Evolutionary conservation across 2,113 vertebrate species (phyloP).

Genomic region (Fregata magnificens): DNA sequence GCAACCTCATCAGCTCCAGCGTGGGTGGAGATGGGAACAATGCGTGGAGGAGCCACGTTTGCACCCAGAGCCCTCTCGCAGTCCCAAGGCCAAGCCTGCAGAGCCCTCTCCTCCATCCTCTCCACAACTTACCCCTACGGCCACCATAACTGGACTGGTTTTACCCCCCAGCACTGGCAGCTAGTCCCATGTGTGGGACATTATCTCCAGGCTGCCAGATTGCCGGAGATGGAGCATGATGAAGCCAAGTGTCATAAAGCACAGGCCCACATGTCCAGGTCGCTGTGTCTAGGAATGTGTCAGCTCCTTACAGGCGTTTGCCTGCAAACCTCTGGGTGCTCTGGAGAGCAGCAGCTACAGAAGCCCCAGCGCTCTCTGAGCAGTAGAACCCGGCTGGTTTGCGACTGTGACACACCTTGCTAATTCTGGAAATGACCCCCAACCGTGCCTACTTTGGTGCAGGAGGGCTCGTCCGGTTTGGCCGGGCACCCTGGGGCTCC

Average conservation of each 20-base stretch:
- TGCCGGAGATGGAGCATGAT: not conserved
- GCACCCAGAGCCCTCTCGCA: not conserved
- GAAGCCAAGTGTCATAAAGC: not conserved
- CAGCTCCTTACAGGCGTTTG: not conserved
- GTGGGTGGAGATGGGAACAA: not conserved
- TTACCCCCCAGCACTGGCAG: not conserved
- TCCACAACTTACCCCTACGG: not conserved
- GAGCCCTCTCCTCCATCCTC: not conserved
- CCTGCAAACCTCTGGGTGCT: not conserved
- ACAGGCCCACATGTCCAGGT: not conserved
- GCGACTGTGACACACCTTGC: not conserved
- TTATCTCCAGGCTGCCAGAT: not conserved
- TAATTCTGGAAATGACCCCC: not conserved
- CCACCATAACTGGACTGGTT: not conserved
- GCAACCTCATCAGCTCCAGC: not conserved
- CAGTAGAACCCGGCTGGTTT: fast-evolving
- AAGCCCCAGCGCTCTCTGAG: fast-evolving
- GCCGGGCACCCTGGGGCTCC: fast-evolving
- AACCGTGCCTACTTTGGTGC: not conserved
- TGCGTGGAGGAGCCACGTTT: fast-evolving
- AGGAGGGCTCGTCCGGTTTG: fast-evolving
- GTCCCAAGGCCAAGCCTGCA: not conserved
- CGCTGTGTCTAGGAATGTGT: fast-evolving
- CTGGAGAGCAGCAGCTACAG: not conserved
- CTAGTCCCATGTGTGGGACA: not conserved